Base-by-base conservation (phyloP, 2,797 vertebrate species). In the Sebastes ruberrimus region DNA sequence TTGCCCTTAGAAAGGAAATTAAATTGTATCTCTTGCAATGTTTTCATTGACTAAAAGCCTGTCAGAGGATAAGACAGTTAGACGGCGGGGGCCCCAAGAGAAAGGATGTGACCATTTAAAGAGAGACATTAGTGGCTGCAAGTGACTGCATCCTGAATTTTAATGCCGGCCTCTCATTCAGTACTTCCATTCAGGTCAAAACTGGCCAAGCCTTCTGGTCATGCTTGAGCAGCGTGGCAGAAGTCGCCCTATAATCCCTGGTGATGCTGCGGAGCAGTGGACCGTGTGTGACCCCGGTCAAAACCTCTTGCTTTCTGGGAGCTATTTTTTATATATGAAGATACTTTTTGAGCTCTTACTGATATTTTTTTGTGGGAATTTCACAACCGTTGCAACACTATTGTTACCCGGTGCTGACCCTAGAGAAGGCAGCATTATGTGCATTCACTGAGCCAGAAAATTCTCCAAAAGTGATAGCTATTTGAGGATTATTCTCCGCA, bases 201-300 rank as follows among this genome's bases (percentile, higher is more conserved):
- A 81, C 85, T 74, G 86, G 85, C 83, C 84, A 66, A 90, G 88
- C 84, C 69, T 90, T 89, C 82, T 87, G 88, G 92, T 91, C 89
- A 90, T 88, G 88, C 86, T 92, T 86, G 79, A 88, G 75, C 84
- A 83, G 83, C 82, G 76, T 78, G 83, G 86, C 89, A 91, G 91
- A 92, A 93, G 90, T 93, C 88, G 90, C 85, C 88, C 86, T 79
- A 87, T 92, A 93, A 93, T 93, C 92, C 82, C 64, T 53, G 76
- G 74, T 81, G 82, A 88, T 83, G 82, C 70, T 61, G 76, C 69
- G 74, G 70, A 86, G 84, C 88, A 81, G 77, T 80, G 87, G 88
- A 89, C 83, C 35, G 14, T 5, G 74, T 49, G 69, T 88, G 87
- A 92, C 88, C 88, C 81, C 20, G 7, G 0, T 49, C 46, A 20